Conservation (phyloP, 2,797 vertebrate species). For the Ctenopoma kingsleyae region DNA sequence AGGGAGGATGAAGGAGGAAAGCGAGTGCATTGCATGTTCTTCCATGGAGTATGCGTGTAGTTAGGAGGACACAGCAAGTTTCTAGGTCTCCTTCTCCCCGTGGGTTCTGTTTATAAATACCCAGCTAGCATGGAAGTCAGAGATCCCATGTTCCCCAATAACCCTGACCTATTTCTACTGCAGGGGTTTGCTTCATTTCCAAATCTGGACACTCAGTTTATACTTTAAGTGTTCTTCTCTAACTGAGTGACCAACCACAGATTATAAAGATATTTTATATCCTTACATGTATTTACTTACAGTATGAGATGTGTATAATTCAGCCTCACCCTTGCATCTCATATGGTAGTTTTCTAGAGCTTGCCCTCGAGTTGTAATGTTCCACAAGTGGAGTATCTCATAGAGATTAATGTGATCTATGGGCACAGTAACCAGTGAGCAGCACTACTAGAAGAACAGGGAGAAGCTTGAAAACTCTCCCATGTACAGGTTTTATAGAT, state of each 20-base stretch:
- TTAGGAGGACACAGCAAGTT: constrained; percentile 71
- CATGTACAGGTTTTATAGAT: constrained; percentile 57
- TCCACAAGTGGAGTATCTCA: constrained; percentile 32
- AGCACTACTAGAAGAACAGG: constrained; percentile 29
- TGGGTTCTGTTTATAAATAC: constrained; percentile 85
- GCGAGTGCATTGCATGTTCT: constrained; percentile 53
- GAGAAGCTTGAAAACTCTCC: constrained; percentile 36
- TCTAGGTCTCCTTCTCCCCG: constrained; percentile 80
- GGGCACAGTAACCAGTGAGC: constrained; percentile 49
- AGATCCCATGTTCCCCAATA: constrained; percentile 81
- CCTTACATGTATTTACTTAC: constrained; percentile 10
- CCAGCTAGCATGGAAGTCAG: constrained; percentile 77
- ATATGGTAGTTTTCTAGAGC: constrained; percentile 9
- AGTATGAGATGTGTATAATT: constrained; percentile 29
- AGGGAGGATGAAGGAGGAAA: constrained; percentile 36
- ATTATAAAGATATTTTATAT: constrained; percentile 21
- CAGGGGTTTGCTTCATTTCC: constrained; percentile 64
- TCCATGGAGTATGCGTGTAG: constrained; percentile 59
- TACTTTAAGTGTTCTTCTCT: constrained; percentile 41
- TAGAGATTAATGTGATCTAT: constrained; percentile 49
- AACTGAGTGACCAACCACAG: constrained; percentile 44
- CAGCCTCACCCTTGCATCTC: constrained; percentile 3
- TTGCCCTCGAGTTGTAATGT: constrained; percentile 23
- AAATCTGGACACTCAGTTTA: constrained; percentile 61
- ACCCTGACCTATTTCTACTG: constrained; percentile 84